These are phyloP conservation scores for Phocides pigmalion DNA, from an alignment of 1,140 invertebrate species.

Conservation along the genomic window DNA sequence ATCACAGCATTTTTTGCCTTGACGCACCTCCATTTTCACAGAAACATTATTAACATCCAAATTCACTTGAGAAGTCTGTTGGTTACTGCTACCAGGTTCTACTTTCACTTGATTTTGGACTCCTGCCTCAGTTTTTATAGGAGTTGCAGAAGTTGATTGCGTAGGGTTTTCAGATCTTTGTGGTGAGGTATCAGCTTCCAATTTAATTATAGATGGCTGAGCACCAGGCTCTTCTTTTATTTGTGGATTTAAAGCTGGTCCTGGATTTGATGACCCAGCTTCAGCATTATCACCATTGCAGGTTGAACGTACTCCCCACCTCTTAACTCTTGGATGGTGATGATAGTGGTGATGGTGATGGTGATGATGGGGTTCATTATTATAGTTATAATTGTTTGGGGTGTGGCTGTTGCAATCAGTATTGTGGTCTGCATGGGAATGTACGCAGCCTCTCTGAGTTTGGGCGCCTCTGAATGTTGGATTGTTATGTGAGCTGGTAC, in stretches of 20 bases:
- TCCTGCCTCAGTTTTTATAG: conserved; percentile 42
- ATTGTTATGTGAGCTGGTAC: conserved; percentile 34
- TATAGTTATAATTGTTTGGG: conserved; percentile 45
- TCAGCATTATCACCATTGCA: not conserved
- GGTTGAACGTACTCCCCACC: conserved; percentile 21
- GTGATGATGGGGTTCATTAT: conserved; percentile 52
- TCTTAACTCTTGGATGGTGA: conserved; percentile 41
- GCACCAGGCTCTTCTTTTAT: conserved; percentile 63
- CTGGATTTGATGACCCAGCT: conserved; percentile 18
- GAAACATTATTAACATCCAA: conserved; percentile 40
- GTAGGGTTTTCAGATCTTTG: conserved; percentile 6
- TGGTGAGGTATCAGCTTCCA: conserved; percentile 28
- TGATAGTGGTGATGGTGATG: conserved; percentile 51
- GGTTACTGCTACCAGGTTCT: conserved; percentile 38
- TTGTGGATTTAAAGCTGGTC: conserved; percentile 37
- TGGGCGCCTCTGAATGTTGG: conserved; percentile 43
- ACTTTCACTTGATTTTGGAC: conserved; percentile 44
- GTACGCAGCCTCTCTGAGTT: conserved; percentile 35
- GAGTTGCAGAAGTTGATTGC: not conserved
- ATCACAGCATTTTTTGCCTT: conserved; percentile 45
- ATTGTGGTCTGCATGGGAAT: conserved; percentile 14
- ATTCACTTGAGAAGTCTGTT: conserved; percentile 33
- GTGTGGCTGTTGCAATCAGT: conserved; percentile 39
- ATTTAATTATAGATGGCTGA: conserved; percentile 44
- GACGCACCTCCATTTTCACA: conserved; percentile 56